Percentiles rank a stretch among this genome's conserved stretches.
phyloP scores from a whole-genome alignment of 2,113 vertebrate genomes.

The Orcinus orca region DNA sequence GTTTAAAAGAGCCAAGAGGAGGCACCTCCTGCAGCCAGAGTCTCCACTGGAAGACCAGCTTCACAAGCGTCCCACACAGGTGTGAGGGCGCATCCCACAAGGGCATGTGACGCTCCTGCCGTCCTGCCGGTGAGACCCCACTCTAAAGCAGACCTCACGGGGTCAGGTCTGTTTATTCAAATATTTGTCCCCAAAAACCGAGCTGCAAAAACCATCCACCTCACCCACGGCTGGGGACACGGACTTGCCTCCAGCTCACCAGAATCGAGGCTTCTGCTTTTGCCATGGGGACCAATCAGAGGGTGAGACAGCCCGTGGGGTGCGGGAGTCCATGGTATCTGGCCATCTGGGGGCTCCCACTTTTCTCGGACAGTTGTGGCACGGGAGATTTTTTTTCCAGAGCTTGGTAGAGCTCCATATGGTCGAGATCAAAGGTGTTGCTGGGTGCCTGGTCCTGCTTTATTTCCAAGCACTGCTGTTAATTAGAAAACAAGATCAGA shows the following conservation, averaged over 20 bases:
- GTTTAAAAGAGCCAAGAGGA: no score
- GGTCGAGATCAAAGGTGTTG: conserved; percentile 99
- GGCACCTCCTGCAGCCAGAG: no score
- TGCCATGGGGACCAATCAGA: conserved; percentile 93
- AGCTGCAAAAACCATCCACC: conserved; percentile 89
- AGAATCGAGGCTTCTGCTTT: conserved; percentile 92
- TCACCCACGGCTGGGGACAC: conserved; percentile 82
- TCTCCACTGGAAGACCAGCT: no score
- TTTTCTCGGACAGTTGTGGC: conserved; percentile 85
- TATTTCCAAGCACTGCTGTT: conserved; percentile 99
- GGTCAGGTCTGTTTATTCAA: conserved; percentile 79
- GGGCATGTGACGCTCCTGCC: not conserved
- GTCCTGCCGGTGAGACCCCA: conserved; percentile 57
- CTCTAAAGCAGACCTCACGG: conserved; percentile 42
- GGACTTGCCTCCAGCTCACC: conserved; percentile 87
- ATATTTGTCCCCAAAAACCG: conserved; percentile 80
- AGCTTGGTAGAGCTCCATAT: conserved; percentile 97
- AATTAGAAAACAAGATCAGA: conserved; percentile 99
- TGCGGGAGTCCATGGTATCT: conserved; percentile 86
- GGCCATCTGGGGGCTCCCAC: conserved; percentile 92
- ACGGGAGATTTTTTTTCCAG: conserved; percentile 81
- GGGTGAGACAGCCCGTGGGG: conserved; percentile 92
- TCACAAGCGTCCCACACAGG: fast-evolving
- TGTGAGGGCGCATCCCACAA: fast-evolving
- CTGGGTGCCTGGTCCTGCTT: conserved; percentile 99